Evolutionary conservation across 2,113 vertebrate genomes (phyloP), one percentile per base, ranked within the genome.

Genomic region (Anarhynchus alexandrinus): DNA sequence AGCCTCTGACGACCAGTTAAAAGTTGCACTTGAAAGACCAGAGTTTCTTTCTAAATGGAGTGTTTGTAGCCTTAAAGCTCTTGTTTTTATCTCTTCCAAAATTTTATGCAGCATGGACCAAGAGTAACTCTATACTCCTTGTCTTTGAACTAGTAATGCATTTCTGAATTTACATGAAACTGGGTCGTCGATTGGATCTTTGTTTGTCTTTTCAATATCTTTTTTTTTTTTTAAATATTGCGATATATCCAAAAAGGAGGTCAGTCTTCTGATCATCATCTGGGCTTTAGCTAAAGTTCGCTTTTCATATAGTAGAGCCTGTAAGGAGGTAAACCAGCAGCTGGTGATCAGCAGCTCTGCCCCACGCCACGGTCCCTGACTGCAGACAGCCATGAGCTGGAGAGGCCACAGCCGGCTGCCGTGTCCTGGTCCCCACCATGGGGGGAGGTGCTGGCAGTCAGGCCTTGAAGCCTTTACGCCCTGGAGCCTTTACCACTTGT

Each of bases 331-430:
- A 36, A 70, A 10, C 14, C n/a, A 55, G 43, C n/a, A 23, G 43
- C 43, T 43, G 52, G 58, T 64, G 42, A 18, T 2, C 18, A 30
- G 34, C 30, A 34, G 22, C 32, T 30, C 65, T 66, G 71, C n/a
- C 52, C 38, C 38, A 8, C 0, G 0, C 43, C 2, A 0, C 0
- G 2, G 10, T 47, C 82, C 25, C 14, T 52, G 42, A 2, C 61
- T 26, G 27, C 0, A 5, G 42, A 29, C 45, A 36, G 20, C 38
- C 1, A 0, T 32, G 45, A 54, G 58, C 23, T 1, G 1, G 42
- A 32, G 58, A 10, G 25, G 26, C 52, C 4, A 2, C 36, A 43
- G 69, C 36, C 1, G 0, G 10, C 12, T 1, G 5, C 67, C 2
- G 1, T 5, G 19, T 52, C 70, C 54, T 1, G 6, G 23, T 16